A percentile compares a stretch with the other conserved stretches of the same genome.
Evolutionary conservation across 2,113 vertebrate genomes (phyloP).

Genomic region (Phycodurus eques): DNA sequence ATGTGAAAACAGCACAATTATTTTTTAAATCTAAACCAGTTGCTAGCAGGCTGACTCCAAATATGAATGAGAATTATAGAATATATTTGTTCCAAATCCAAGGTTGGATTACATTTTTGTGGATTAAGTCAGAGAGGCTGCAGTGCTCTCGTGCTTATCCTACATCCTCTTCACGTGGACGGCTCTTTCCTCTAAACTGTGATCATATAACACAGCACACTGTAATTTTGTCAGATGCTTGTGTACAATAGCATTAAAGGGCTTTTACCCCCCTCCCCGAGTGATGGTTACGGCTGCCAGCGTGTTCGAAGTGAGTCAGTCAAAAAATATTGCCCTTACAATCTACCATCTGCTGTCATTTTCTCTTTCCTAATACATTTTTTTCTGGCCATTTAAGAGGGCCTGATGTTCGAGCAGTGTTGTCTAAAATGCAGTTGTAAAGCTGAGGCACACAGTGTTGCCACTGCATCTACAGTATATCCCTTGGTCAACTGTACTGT

Average conservation of each 20-base stretch:
- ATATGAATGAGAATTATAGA: neutral
- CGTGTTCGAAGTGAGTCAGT: slow-evolving; percentile 5
- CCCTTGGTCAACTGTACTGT: neutral
- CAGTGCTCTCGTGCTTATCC: slow-evolving; percentile 8
- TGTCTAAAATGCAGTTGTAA: neutral
- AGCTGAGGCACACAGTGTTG: neutral
- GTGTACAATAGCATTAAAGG: slow-evolving; percentile 25
- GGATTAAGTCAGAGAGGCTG: slow-evolving; percentile 3
- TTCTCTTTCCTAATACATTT: slow-evolving; percentile 18
- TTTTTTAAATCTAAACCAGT: neutral
- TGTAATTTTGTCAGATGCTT: slow-evolving; percentile 25
- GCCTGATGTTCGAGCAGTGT: neutral
- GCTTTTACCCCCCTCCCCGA: slow-evolving; percentile 2
- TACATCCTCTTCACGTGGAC: slow-evolving; percentile 32
- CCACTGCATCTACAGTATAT: neutral
- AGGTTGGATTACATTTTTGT: slow-evolving; percentile 13
- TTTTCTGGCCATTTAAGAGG: neutral
- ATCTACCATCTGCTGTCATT: slow-evolving; percentile 35
- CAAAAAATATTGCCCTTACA: slow-evolving; percentile 25
- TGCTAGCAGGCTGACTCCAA: neutral
- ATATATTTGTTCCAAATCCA: slow-evolving; percentile 19
- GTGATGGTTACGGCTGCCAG: slow-evolving; percentile 7
- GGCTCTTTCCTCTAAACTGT: slow-evolving; percentile 28
- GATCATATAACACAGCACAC: slow-evolving; percentile 40
- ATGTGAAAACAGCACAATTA: neutral